These are phyloP conservation scores for Melanotaenia boesemani DNA, from an alignment of 2,797 vertebrate species.

Conservation along the genomic window DNA sequence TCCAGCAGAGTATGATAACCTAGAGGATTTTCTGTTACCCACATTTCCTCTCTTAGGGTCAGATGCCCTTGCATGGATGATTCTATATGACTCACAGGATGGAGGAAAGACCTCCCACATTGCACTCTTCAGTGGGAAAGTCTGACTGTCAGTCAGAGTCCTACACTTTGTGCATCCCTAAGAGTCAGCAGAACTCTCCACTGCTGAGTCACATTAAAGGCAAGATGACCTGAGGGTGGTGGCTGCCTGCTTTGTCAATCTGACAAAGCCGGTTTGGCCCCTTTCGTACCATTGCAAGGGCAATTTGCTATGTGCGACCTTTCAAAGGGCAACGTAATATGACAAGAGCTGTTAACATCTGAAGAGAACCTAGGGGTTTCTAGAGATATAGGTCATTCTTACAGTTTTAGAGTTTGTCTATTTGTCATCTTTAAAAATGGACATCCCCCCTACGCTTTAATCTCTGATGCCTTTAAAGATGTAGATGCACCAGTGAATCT, in stretches of 20 bases:
- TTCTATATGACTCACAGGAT: slow-evolving; percentile 54
- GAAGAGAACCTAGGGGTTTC: slow-evolving; percentile 61
- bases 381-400: slow-evolving; percentile 61
- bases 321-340: slow-evolving; percentile 75
- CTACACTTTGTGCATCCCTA: slow-evolving; percentile 54
- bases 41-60: slow-evolving; percentile 48
- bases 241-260: slow-evolving; percentile 75
- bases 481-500: slow-evolving; percentile 12
- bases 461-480: slow-evolving; percentile 14
- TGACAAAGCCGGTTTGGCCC: slow-evolving; percentile 68
- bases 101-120: slow-evolving; percentile 56
- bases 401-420: slow-evolving; percentile 55
- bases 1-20: slow-evolving; percentile 25
- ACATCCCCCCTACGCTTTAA: slow-evolving; percentile 7
- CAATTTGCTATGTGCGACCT: slow-evolving; percentile 78
- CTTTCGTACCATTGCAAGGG: slow-evolving; percentile 68
- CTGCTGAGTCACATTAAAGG: slow-evolving; percentile 71
- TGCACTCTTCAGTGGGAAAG: slow-evolving; percentile 41
- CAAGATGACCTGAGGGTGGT: slow-evolving; percentile 67
- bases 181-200: slow-evolving; percentile 72
- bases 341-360: slow-evolving; percentile 77
- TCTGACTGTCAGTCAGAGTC: slow-evolving; percentile 62
- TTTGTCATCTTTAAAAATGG: slow-evolving; percentile 53
- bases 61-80: slow-evolving; percentile 47
- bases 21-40: slow-evolving; percentile 51